These are phyloP conservation scores for Phyllotreta striolata DNA, from an alignment of 2,888 invertebrate species.

Conservation along the genomic window DNA sequence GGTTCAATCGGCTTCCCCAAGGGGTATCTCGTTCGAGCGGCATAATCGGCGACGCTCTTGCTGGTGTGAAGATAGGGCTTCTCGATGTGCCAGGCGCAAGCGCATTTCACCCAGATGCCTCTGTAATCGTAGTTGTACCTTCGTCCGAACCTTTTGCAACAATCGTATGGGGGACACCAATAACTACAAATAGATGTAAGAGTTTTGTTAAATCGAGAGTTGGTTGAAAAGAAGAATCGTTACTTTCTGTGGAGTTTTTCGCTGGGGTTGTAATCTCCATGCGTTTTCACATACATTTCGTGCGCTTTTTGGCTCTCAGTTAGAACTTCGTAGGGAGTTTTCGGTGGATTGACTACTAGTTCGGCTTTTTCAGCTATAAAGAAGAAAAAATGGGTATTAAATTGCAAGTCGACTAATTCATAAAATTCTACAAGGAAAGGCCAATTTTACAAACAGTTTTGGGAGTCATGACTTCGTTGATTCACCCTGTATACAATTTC, in stretches of 20 bases:
- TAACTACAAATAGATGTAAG: slow-evolving; percentile 48
- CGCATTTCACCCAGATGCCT: slow-evolving; percentile 63
- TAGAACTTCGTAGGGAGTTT: slow-evolving; percentile 55
- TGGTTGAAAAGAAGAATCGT: slow-evolving; percentile 1
- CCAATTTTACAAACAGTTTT: not conserved
- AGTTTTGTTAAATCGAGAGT: not conserved
- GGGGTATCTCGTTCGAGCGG: slow-evolving; percentile 56
- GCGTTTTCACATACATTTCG: slow-evolving; percentile 62
- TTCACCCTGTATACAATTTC: not conserved
- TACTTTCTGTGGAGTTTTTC: slow-evolving; percentile 60
- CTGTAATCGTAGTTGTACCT: slow-evolving; percentile 61
- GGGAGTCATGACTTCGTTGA: not conserved
- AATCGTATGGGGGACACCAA: slow-evolving; percentile 59
- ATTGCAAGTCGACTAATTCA: no score
- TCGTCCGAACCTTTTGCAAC: slow-evolving; percentile 62
- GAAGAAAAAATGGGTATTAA: slow-evolving; percentile 8
- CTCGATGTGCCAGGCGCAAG: slow-evolving; percentile 57
- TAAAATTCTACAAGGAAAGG: not conserved
- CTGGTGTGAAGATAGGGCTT: slow-evolving; percentile 57
- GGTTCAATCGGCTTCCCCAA: slow-evolving; percentile 62
- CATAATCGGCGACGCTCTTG: slow-evolving; percentile 61
- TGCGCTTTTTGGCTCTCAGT: slow-evolving; percentile 58
- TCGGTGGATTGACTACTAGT: slow-evolving; percentile 60
- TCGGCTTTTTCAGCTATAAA: slow-evolving; percentile 51
- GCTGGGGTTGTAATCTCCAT: slow-evolving; percentile 62